phyloP scores from a whole-genome alignment of 2,888 invertebrate species.

The Ceratothoa steindachneri region DNA sequence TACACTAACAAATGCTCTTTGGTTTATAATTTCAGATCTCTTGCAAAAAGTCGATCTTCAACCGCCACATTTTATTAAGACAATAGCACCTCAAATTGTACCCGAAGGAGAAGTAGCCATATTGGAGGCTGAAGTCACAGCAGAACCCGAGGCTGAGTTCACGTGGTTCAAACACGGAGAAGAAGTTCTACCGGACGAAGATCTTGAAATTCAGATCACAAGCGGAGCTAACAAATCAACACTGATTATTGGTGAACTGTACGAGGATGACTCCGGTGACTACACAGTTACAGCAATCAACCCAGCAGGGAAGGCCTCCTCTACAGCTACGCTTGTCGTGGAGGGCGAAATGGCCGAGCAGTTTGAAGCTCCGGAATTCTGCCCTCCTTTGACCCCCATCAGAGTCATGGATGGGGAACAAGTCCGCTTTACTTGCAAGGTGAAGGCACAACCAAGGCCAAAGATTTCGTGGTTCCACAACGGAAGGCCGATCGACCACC shows the following conservation, averaged over 20 bases:
- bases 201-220: slow-evolving; percentile 65
- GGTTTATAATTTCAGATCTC: slow-evolving; percentile 41
- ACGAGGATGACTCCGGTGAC: slow-evolving; percentile 66
- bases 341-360: slow-evolving; percentile 45
- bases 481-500: slow-evolving; percentile 67
- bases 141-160: slow-evolving; percentile 74
- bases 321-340: slow-evolving; percentile 62
- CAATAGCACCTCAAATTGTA: slow-evolving; percentile 67
- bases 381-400: slow-evolving; percentile 62
- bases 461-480: slow-evolving; percentile 74
- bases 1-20: no score
- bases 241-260: slow-evolving; percentile 68
- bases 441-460: slow-evolving; percentile 77
- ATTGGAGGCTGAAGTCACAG: slow-evolving; percentile 70
- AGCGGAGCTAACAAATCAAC: slow-evolving; percentile 74
- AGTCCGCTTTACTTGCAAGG: slow-evolving; percentile 68
- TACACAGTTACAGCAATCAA: slow-evolving; percentile 87
- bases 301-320: slow-evolving; percentile 81
- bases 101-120: slow-evolving; percentile 71
- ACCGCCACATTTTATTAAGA: slow-evolving; percentile 70
- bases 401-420: slow-evolving; percentile 87
- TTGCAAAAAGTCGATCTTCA: slow-evolving; percentile 57
- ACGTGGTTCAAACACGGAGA: slow-evolving; percentile 77
- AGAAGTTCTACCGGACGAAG: slow-evolving; percentile 57
- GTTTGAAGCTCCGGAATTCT: slow-evolving; percentile 67